Base-by-base conservation (phyloP, 1,140 invertebrate genomes). In the Magallana angulata region DNA sequence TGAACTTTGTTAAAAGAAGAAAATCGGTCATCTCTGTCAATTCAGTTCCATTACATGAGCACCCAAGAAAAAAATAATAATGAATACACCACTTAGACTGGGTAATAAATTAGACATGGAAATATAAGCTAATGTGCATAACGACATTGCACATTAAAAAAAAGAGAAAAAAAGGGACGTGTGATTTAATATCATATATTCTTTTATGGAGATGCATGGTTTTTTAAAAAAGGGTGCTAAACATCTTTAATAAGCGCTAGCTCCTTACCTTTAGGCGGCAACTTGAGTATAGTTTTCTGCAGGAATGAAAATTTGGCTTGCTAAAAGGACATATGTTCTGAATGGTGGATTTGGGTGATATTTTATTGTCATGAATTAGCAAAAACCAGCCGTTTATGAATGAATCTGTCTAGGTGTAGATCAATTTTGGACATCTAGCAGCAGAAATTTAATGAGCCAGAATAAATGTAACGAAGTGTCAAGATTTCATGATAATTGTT, bases 311-410 rank as follows among this genome's bases (percentile, higher is more conserved):
- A 2, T 36, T 36, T 36, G 36, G 36, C 12, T 71, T 71, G 68
- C 68, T 24, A 71, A 30, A 30, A 18, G 24, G 30, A 18, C 11
- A 71, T 9, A 71, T 71, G 30, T 24, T 71, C 12, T 36, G 68
- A 71, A 11, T 71, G 24, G 24, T 71, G 30, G 68, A 71, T 71
- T 18, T 11, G 24, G 18, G 7, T 30, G 68, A 71, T 71, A 71
- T 30, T 18, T 36, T 71, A 30, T 71, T 71, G 24, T 71, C 68
- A 71, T 71, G 68, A 71, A 71, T 71, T 71, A 71, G 68, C 68
- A 71, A 24, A 71, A 30, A 6, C 68, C 14, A 71, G 12, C 68
- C 30, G 7, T 71, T 71, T 71, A 71, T 71, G 68, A 71, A 71
- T 71, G 68, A 71, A 36, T 71, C 7, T 30, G 64, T 71, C 64